Evolutionary conservation across 1,140 invertebrate genomes (phyloP).

Genomic region (Trypoxylus dichotomus): DNA sequence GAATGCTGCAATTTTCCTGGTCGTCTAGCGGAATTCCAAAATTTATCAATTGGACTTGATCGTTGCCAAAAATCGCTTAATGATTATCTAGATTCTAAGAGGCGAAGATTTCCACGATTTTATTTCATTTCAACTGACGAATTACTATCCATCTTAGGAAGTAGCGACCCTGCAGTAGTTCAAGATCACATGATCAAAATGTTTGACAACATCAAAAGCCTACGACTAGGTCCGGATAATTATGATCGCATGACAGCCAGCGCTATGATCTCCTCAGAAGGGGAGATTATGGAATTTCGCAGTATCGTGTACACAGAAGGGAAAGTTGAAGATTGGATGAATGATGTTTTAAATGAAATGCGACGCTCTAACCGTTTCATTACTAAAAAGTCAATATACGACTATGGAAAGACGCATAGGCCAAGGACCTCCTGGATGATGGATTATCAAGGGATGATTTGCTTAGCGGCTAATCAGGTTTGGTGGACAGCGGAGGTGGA

Average conservation of each 20-base stretch:
- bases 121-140: slow-evolving; percentile 94
- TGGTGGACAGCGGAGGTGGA: slow-evolving; percentile 96
- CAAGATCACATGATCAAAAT: slow-evolving; percentile 94
- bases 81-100: slow-evolving; percentile 85
- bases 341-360: slow-evolving; percentile 80
- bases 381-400: slow-evolving; percentile 84
- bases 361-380: slow-evolving; percentile 78
- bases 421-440: slow-evolving; percentile 81
- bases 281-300: slow-evolving; percentile 84
- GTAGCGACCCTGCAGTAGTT: slow-evolving; percentile 74
- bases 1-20: slow-evolving; percentile 73
- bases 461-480: slow-evolving; percentile 81
- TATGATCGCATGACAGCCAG: slow-evolving; percentile 66
- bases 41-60: slow-evolving; percentile 74
- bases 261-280: slow-evolving; percentile 83
- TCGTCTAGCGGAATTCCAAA: slow-evolving; percentile 73
- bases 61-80: slow-evolving; percentile 89
- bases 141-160: slow-evolving; percentile 85
- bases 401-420: slow-evolving; percentile 69
- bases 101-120: slow-evolving; percentile 85
- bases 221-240: slow-evolving; percentile 66
- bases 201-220: slow-evolving; percentile 85
- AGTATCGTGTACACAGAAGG: slow-evolving; percentile 58
- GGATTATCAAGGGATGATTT: slow-evolving; percentile 86
- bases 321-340: slow-evolving; percentile 91